Evolutionary conservation across 2,797 vertebrate genomes (phyloP).

Genomic region (Stomatorhinus walkeri): DNA sequence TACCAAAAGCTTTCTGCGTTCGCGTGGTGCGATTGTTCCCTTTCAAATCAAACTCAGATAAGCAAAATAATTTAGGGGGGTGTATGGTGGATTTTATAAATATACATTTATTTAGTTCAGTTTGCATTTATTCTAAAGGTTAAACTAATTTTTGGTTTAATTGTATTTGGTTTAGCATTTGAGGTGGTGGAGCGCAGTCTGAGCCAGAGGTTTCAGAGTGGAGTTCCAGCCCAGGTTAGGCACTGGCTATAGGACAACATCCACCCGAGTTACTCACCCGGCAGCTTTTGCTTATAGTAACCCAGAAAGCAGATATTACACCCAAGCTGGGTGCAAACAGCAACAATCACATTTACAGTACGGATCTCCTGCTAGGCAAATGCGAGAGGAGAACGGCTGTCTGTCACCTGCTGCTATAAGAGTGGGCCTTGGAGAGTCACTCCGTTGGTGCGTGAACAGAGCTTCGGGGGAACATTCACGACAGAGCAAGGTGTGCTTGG

Average conservation of each 20-base stretch:
- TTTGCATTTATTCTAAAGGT: not conserved
- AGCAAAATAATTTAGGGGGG: no score
- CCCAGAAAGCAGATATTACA: not conserved
- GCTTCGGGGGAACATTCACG: not conserved
- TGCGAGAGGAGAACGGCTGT: not conserved
- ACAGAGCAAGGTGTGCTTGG: not conserved
- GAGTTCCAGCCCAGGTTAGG: not conserved
- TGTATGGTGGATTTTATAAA: no score
- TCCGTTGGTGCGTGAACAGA: not conserved
- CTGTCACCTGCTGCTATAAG: not conserved
- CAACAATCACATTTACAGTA: not conserved
- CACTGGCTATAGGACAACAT: not conserved
- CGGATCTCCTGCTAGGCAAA: not conserved
- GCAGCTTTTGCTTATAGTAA: not conserved
- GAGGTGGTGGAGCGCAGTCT: not conserved
- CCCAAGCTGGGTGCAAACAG: not conserved
- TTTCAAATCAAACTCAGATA: no score
- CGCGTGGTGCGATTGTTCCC: no score
- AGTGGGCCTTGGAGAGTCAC: not conserved
- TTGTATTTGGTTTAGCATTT: not conserved
- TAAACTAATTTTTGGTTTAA: not conserved
- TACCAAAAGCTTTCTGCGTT: no score
- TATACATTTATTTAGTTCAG: not conserved
- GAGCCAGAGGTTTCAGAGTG: not conserved
- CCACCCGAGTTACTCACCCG: not conserved